phyloP scores from a whole-genome alignment of 1,140 invertebrate genomes.

The Cephus cinctus region DNA sequence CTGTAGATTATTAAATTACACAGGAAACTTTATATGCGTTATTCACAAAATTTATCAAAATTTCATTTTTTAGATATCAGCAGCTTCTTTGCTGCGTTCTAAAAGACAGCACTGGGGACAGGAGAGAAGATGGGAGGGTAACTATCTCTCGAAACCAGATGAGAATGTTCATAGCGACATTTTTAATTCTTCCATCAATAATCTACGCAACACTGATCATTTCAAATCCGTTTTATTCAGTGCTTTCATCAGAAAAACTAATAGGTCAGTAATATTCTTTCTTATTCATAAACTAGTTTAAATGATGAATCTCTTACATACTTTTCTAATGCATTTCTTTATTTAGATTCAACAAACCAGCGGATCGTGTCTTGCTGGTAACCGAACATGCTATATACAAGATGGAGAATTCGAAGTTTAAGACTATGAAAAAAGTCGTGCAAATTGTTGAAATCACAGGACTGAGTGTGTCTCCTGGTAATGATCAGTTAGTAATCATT shows the following conservation, averaged over 20 bases:
- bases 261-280: slow-evolving; percentile 39
- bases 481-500: slow-evolving; percentile 87
- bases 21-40: background rate
- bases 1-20: slow-evolving; percentile 11
- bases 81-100: slow-evolving; percentile 73
- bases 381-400: slow-evolving; percentile 90
- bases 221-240: slow-evolving; percentile 64
- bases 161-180: slow-evolving; percentile 76
- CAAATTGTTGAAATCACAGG: slow-evolving; percentile 80
- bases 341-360: slow-evolving; percentile 79
- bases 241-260: slow-evolving; percentile 50
- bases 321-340: slow-evolving; percentile 34
- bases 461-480: slow-evolving; percentile 76
- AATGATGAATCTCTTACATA: slow-evolving; percentile 13
- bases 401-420: slow-evolving; percentile 83
- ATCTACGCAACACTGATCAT: slow-evolving; percentile 69
- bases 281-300: slow-evolving; percentile 7
- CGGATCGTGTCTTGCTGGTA: slow-evolving; percentile 83
- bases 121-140: slow-evolving; percentile 83
- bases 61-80: slow-evolving; percentile 67
- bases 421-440: slow-evolving; percentile 81
- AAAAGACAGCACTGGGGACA: slow-evolving; percentile 82
- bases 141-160: slow-evolving; percentile 76
- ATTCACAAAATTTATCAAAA: slow-evolving; percentile 11
- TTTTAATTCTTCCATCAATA: slow-evolving; percentile 71